A percentile compares a stretch with the other conserved stretches of the same genome.
phyloP scores from a whole-genome alignment of 2,888 invertebrate genomes.

The Sinopyrophorus schimmeli region DNA sequence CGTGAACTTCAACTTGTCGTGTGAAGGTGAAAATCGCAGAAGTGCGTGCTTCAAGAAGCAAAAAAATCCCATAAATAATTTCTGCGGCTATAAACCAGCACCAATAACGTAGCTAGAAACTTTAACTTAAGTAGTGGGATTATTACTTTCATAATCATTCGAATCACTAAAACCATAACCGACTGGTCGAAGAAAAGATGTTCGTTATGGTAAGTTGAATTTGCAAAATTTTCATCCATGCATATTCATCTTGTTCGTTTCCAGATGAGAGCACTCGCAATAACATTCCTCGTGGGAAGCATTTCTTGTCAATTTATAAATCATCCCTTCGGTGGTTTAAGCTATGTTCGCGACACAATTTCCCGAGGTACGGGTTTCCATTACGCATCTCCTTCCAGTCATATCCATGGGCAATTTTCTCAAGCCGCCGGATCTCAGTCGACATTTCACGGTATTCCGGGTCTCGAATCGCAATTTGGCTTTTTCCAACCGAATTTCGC shows the following conservation, averaged over 20 bases:
- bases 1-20: too few relatives aligned
- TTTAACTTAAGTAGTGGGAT: slow-evolving; percentile 12
- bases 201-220: slow-evolving; percentile 6
- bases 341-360: too few relatives aligned
- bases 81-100: too few relatives aligned
- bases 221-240: neutral
- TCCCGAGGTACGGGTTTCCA: neutral
- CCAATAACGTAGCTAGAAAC: too few relatives aligned
- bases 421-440: too few relatives aligned
- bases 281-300: neutral
- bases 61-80: too few relatives aligned
- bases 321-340: slow-evolving; percentile 3
- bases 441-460: too few relatives aligned
- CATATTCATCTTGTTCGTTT: neutral
- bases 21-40: too few relatives aligned
- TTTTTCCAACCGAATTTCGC: too few relatives aligned
- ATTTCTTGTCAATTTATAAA: neutral
- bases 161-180: slow-evolving; percentile 6
- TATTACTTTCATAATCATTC: slow-evolving; percentile 14
- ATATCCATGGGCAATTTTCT: too few relatives aligned
- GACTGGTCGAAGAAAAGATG: slow-evolving; percentile 9
- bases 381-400: slow-evolving; percentile 3
- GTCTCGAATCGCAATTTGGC: neutral
- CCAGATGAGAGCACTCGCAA: neutral
- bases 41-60: too few relatives aligned